A percentile compares a stretch with the other conserved stretches of the same genome.
phyloP scores from a whole-genome alignment of 1,140 invertebrate species.

The Subanguina moxae region DNA sequence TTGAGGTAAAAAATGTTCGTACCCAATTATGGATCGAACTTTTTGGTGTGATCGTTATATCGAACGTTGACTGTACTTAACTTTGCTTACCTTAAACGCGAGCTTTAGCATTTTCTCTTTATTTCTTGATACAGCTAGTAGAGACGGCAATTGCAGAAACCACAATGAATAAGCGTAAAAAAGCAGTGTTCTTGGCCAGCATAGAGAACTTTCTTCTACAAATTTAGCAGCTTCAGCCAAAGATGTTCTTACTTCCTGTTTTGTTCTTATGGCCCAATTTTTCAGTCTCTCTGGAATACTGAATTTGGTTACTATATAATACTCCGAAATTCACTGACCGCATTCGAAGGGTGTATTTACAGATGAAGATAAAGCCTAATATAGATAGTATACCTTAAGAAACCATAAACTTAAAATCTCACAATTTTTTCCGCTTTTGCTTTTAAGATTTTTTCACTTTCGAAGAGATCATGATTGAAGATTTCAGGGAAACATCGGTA shows the following conservation, averaged over 20 bases:
- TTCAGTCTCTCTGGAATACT: conserved; percentile 18
- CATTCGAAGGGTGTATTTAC: background rate
- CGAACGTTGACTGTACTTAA: no score
- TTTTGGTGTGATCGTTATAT: no score
- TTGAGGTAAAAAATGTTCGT: no score
- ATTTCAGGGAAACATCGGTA: conserved; percentile 49
- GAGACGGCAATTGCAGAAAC: conserved; percentile 87
- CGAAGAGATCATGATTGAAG: conserved; percentile 50
- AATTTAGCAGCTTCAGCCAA: conserved; percentile 67
- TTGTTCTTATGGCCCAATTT: conserved; percentile 60
- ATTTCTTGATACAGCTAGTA: conserved; percentile 66
- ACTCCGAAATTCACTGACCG: background rate
- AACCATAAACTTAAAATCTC: no score
- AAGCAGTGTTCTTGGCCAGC: conserved; percentile 76
- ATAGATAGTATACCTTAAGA: no score
- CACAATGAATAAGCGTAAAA: conserved; percentile 75
- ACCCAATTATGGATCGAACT: no score
- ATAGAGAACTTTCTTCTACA: conserved; percentile 68
- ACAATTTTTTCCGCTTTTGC: background rate
- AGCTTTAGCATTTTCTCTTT: conserved; percentile 67
- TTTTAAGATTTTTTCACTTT: conserved; percentile 40
- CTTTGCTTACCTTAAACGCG: conserved; percentile 47
- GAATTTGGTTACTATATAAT: background rate
- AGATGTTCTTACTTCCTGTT: conserved; percentile 49
- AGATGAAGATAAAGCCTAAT: background rate